phyloP scores from a whole-genome alignment of 1,140 invertebrate species.

The Subanguina moxae region DNA sequence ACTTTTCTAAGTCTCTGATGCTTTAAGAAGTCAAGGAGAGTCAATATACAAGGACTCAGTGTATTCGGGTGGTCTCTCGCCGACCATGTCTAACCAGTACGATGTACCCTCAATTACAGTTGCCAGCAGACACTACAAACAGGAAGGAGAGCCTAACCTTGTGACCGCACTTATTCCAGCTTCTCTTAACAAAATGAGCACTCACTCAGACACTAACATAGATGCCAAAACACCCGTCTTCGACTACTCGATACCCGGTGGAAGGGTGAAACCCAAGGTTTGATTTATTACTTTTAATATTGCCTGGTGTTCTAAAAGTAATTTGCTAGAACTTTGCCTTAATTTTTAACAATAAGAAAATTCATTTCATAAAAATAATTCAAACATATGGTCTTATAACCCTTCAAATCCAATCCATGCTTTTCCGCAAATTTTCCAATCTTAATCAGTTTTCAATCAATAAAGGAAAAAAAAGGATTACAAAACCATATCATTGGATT shows the following conservation, averaged over 20 bases:
- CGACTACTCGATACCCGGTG: neutral
- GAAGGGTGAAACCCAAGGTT: neutral
- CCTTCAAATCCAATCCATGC: too few species aligned
- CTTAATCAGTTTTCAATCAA: too few species aligned
- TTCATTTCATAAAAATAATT: too few species aligned
- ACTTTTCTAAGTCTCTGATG: neutral
- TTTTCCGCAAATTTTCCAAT: too few species aligned
- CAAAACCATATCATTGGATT: too few species aligned
- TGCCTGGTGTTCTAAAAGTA: too few species aligned
- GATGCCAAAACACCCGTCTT: constrained; percentile 5
- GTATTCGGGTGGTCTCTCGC: neutral
- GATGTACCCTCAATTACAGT: constrained; percentile 15
- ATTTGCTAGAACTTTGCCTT: too few species aligned
- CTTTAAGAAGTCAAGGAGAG: constrained; percentile 10
- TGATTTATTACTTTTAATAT: too few species aligned
- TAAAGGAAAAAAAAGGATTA: too few species aligned
- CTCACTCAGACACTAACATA: constrained; percentile 1
- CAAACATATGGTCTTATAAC: too few species aligned
- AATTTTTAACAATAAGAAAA: too few species aligned
- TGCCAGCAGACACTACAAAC: neutral
- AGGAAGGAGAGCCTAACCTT: neutral
- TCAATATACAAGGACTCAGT: neutral
- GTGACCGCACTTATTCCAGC: neutral
- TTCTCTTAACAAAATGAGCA: neutral
- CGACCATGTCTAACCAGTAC: constrained; percentile 18